phyloP scores from a whole-genome alignment of 2,888 invertebrate species.

The Byasa hedistus region DNA sequence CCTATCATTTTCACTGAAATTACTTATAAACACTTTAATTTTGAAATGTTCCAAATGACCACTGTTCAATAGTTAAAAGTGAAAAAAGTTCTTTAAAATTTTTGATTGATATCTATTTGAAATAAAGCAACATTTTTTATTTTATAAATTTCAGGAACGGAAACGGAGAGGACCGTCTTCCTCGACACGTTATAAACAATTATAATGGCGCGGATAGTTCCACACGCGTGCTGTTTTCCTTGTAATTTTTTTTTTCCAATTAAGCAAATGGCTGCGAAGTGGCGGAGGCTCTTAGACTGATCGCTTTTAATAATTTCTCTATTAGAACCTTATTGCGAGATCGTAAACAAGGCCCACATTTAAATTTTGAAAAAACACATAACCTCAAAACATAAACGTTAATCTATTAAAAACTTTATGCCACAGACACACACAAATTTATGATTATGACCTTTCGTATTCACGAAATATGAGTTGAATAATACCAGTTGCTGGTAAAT shows the following conservation, averaged over 20 bases:
- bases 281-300: too few relatives aligned
- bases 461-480: too few relatives aligned
- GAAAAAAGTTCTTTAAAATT: neutral
- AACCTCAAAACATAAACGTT: too few relatives aligned
- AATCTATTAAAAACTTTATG: too few relatives aligned
- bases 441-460: too few relatives aligned
- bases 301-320: too few relatives aligned
- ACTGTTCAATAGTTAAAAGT: neutral
- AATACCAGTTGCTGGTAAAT: too few relatives aligned
- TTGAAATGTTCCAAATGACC: neutral
- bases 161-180: constrained; percentile 39
- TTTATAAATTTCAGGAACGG: constrained; percentile 14
- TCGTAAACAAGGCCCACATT: too few relatives aligned
- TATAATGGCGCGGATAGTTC: constrained; percentile 35
- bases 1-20: constrained; percentile 53
- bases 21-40: neutral
- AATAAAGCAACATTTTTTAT: constrained; percentile 9
- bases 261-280: constrained; percentile 25
- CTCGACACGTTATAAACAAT: constrained; percentile 40
- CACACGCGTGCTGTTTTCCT: constrained; percentile 40
- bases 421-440: too few relatives aligned
- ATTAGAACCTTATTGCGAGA: too few relatives aligned
- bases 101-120: neutral
- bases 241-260: constrained; percentile 36
- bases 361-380: too few relatives aligned